Evolutionary conservation across 2,888 invertebrate species (phyloP), one percentile per base, ranked within the genome.

Genomic region (Temnothorax unifasciatus): DNA sequence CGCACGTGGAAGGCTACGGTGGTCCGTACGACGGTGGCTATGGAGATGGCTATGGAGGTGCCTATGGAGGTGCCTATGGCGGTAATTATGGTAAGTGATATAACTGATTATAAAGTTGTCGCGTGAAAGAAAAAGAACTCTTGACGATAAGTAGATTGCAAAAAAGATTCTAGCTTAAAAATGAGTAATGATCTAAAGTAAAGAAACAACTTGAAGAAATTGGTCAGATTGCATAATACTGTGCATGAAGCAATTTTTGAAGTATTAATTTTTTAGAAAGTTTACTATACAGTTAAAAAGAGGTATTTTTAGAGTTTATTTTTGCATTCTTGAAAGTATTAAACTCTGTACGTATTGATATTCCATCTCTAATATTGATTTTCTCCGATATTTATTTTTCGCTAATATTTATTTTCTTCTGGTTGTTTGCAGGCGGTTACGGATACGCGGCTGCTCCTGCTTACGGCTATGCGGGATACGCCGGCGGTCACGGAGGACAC

Each of bases 1-100:
- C 94, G 11, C 92, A 93, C 50, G 95, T 95, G 44, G 94, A 94
- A 61, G 93, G 93, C 41, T 91, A 90, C 29, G 87, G 69, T 41
- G 93, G 91, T 38, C 57, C 82, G 34, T 90, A 88, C 11, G 90
- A 86, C 6, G 92, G 86, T n/a, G 84, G 54, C 25, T 81, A 69
- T 6, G 86, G 74, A 29, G 50, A 18, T 66, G 77, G 34, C 3
- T 34, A 69, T 5, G 41, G 64, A 1, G 63, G 63, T 21, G 38
- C 0, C 18, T 21, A 54, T 21, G 21, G 21, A 9, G 52, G 52
- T 66, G 77, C 25, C 5, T 34, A 69, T 34, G 57, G 38, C 21
- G 71, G 73, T 41, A 47, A 4, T 9, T 64, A 64, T 41, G 41
- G 83, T 85, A 34, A 83, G 61, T 64, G 11, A 44, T 34, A 21